These are phyloP conservation scores for Cepaea hortensis DNA, from an alignment of 2,888 invertebrate genomes.

Conservation along the genomic window DNA sequence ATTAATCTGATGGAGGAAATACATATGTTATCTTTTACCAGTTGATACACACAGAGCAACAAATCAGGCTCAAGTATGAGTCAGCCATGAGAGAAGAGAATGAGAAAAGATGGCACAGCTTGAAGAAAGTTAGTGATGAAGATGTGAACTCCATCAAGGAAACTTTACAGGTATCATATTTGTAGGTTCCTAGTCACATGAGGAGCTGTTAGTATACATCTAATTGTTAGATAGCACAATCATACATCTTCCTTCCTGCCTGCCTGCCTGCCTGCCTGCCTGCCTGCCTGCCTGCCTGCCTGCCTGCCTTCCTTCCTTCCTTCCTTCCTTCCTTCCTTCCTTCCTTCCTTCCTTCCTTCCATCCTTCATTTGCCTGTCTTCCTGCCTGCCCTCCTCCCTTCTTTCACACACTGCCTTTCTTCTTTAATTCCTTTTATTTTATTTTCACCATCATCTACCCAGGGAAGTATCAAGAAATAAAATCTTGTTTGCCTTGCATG, in stretches of 20 bases:
- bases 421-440: neutral
- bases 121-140: constrained; percentile 68
- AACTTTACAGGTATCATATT: constrained; percentile 59
- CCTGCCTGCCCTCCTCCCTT: neutral
- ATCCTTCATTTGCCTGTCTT: neutral
- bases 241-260: no score
- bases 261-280: no score
- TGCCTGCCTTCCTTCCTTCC: neutral
- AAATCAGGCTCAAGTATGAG: constrained; percentile 68
- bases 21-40: constrained; percentile 39
- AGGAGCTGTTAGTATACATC: neutral
- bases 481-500: no score
- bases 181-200: neutral
- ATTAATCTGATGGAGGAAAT: neutral
- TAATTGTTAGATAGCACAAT: neutral
- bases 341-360: neutral
- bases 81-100: constrained; percentile 64
- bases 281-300: neutral
- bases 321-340: neutral
- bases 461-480: no score
- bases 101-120: constrained; percentile 66
- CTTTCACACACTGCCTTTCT: neutral
- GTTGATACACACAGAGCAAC: constrained; percentile 69
- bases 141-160: constrained; percentile 66
- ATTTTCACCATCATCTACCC: neutral